Percentiles rank a stretch among this genome's conserved stretches.
phyloP scores from a whole-genome alignment of 1,140 invertebrate genomes.

The Drosophila persimilis region DNA sequence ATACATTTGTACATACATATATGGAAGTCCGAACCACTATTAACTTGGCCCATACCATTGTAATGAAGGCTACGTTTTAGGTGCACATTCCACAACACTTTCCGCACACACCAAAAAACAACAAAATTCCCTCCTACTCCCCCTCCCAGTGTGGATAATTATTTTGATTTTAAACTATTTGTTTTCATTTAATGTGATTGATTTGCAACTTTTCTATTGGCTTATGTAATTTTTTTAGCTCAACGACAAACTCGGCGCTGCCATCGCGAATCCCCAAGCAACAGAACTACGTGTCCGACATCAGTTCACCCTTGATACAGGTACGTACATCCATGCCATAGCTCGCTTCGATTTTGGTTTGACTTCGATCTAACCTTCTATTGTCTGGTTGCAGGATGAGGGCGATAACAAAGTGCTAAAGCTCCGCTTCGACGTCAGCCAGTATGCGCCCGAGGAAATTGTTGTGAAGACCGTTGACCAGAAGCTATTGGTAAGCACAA shows the following conservation, averaged over 20 bases:
- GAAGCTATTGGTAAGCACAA: conserved; percentile 92
- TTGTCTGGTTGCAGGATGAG: conserved; percentile 86
- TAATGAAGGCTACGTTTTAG: no score
- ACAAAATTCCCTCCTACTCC: no score
- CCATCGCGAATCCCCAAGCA: conserved; percentile 77
- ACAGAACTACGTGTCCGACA: conserved; percentile 84
- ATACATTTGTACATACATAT: no score
- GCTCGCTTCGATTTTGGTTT: no score
- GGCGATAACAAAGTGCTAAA: conserved; percentile 95
- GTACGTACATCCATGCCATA: conserved; percentile 25
- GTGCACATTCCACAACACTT: conserved; percentile 17
- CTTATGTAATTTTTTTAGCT: conserved; percentile 81
- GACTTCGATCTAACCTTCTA: not conserved
- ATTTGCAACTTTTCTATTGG: not conserved
- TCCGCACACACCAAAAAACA: conserved; percentile 30
- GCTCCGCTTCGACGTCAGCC: conserved; percentile 96
- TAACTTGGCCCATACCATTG: no score
- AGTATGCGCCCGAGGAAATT: conserved; percentile 97
- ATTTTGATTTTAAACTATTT: not conserved
- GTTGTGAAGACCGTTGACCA: conserved; percentile 98
- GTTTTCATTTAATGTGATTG: not conserved
- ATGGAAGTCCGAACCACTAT: no score
- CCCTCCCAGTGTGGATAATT: conserved; percentile 10
- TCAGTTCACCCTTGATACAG: conserved; percentile 95
- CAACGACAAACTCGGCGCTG: conserved; percentile 84